These are phyloP conservation scores for Athrips mouffetella DNA, from an alignment of 2,888 invertebrate genomes.

Conservation along the genomic window DNA sequence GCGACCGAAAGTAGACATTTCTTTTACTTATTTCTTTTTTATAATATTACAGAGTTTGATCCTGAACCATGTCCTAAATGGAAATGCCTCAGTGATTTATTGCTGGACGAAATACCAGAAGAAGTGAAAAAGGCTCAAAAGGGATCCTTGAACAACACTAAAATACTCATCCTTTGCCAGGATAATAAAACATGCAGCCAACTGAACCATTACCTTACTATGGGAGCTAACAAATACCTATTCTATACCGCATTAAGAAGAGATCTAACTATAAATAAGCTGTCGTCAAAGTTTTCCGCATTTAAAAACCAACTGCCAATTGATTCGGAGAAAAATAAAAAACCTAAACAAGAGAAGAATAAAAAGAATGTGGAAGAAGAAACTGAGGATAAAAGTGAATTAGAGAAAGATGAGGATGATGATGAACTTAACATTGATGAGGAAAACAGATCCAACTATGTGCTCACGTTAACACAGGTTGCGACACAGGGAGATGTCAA, in stretches of 20 bases:
- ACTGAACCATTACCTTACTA: conserved; percentile 82
- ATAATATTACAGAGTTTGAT: conserved; percentile 85
- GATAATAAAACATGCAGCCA: conserved; percentile 91
- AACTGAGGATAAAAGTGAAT: conserved; percentile 30
- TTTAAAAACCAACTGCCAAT: conserved; percentile 39
- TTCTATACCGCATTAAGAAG: conserved; percentile 80
- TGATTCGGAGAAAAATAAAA: conserved; percentile 27
- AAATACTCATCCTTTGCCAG: conserved; percentile 90
- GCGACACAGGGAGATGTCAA: conserved; percentile 37
- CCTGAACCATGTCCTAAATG: conserved; percentile 95
- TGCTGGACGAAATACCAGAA: conserved; percentile 88
- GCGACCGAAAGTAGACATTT: too few species aligned
- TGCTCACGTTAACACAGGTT: conserved; percentile 83
- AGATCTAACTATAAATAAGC: conserved; percentile 76
- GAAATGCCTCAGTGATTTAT: conserved; percentile 88
- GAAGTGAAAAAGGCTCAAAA: conserved; percentile 78
- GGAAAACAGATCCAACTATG: conserved; percentile 80
- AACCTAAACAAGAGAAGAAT: conserved; percentile 24
- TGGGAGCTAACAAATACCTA: conserved; percentile 81
- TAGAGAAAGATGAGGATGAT: conserved; percentile 40
- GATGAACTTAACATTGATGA: conserved; percentile 56
- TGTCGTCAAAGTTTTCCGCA: conserved; percentile 72
- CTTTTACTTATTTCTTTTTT: too few species aligned
- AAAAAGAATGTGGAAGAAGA: conserved; percentile 29
- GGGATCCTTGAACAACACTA: conserved; percentile 66